These are phyloP conservation scores for Luscinia luscinia DNA, from an alignment of 2,797 vertebrate species.

Conservation along the genomic window DNA sequence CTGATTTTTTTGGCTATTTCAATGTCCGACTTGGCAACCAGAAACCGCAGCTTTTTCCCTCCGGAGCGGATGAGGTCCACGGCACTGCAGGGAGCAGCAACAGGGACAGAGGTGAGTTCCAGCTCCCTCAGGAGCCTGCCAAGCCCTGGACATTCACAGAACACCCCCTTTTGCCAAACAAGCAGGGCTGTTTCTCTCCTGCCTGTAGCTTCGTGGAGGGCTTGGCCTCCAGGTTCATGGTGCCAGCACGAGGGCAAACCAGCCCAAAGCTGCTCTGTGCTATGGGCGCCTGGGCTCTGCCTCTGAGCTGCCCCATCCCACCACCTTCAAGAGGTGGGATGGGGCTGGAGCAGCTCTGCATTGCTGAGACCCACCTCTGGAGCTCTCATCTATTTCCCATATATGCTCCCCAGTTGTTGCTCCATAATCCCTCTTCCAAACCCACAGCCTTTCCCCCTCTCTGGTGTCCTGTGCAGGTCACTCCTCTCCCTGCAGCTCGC, in stretches of 20 bases:
- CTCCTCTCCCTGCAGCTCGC: background rate
- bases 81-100: conserved; percentile 78
- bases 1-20: conserved; percentile 93
- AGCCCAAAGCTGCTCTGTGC: background rate
- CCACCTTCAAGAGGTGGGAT: background rate
- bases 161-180: background rate
- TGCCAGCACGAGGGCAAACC: background rate
- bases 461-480: background rate
- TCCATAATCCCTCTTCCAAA: background rate
- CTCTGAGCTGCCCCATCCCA: background rate
- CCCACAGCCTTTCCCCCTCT: background rate
- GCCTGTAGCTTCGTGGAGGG: background rate
- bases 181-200: background rate
- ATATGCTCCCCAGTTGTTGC: background rate
- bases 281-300: background rate
- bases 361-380: background rate
- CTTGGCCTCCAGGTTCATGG: background rate
- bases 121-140: background rate
- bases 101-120: background rate
- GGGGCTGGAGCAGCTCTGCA: background rate
- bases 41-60: conserved; percentile 89
- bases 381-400: background rate
- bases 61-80: conserved; percentile 94
- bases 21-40: conserved; percentile 92
- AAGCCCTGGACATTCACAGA: background rate